Evolutionary conservation across 37 sponge, comb jelly and placozoan species (phyloP).

Genomic region (Agelas oroides): DNA sequence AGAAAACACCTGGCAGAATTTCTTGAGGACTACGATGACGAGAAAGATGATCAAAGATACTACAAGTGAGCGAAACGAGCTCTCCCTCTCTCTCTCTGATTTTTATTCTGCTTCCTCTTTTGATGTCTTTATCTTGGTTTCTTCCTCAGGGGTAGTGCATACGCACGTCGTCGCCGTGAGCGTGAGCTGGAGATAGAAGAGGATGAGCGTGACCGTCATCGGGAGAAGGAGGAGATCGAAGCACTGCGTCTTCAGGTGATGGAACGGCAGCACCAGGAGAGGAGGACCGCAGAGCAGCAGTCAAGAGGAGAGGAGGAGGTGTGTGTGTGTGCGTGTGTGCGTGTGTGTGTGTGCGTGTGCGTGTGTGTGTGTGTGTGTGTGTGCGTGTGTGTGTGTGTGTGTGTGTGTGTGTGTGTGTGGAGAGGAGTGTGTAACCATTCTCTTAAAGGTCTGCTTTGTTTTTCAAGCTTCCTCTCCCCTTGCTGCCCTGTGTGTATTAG

Average conservation of each 20-base stretch:
- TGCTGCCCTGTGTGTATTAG: too few species aligned
- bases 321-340: background rate
- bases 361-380: too few species aligned
- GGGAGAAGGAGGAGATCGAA: conserved; percentile 90
- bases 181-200: conserved; percentile 89
- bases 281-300: background rate
- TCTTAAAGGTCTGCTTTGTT: too few species aligned
- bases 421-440: background rate
- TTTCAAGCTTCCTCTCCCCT: too few species aligned
- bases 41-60: conserved; percentile 90
- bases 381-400: too few species aligned
- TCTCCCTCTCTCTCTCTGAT: background rate
- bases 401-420: too few species aligned
- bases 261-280: conserved; percentile 34
- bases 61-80: conserved; percentile 75
- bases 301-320: background rate
- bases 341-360: background rate
- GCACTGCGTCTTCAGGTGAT: conserved; percentile 56
- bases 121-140: too few species aligned
- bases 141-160: conserved; percentile 66
- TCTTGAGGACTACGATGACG: conserved; percentile 94
- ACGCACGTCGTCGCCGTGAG: conserved; percentile 76
- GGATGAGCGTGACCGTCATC: conserved; percentile 87
- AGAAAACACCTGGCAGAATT: conserved; percentile 75
- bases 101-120: background rate